Conservation (phyloP, 2,797 vertebrate species). For the Alosa sapidissima region DNA sequence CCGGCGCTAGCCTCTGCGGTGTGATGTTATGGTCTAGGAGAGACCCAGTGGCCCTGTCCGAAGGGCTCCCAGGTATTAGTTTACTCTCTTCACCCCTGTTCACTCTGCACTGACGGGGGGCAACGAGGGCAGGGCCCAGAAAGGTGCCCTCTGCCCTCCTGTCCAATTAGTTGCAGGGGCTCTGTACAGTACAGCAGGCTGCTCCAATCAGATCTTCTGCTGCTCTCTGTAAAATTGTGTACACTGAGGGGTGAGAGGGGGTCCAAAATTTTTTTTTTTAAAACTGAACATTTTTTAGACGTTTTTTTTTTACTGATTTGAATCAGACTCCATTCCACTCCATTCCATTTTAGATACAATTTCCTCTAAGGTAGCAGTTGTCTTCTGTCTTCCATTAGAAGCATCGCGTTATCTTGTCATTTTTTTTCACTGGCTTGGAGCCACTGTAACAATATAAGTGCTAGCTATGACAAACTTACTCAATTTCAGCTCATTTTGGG, state of each 20-base stretch:
- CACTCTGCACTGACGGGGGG: conserved; percentile 80
- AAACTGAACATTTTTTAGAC: conserved; percentile 29
- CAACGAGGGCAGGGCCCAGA: conserved; percentile 65
- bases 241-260: conserved; percentile 39
- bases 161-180: conserved; percentile 53
- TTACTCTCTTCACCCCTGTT: conserved; percentile 84
- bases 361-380: background rate
- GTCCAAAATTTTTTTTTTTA: conserved; percentile 61
- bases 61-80: conserved; percentile 87
- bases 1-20: conserved; percentile 93
- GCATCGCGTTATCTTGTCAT: background rate
- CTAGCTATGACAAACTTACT: background rate
- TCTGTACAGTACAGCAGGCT: conserved; percentile 64
- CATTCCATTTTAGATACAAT: background rate
- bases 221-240: conserved; percentile 64
- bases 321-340: background rate
- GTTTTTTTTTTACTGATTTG: background rate
- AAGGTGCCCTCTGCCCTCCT: conserved; percentile 52
- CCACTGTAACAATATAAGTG: background rate
- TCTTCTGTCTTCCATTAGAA: background rate
- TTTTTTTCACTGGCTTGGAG: background rate
- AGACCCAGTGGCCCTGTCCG: conserved; percentile 86
- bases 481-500: too few relatives aligned
- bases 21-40: conserved; percentile 81
- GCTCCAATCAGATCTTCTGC: conserved; percentile 66